Evolutionary conservation across 2,113 vertebrate genomes (phyloP), one percentile per base, ranked within the genome.

Genomic region (Otocyon megalotis): DNA sequence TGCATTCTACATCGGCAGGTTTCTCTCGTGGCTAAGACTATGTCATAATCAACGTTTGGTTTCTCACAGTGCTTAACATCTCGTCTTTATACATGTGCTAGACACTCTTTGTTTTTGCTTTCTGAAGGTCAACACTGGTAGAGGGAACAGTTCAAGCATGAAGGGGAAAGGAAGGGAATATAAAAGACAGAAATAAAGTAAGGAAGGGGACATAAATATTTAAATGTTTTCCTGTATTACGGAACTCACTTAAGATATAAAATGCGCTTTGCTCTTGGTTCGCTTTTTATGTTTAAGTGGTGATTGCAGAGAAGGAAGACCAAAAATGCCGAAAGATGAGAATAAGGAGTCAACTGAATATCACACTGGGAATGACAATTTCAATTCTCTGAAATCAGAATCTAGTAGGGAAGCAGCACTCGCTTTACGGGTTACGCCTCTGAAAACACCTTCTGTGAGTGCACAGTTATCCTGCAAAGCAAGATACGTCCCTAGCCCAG

Each of bases 111-210:
- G 32, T 67, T 77, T 96, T 93, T 69, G n/a, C 77, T 93, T 94
- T 96, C 72, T 79, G 65, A 97, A 92, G 58, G 43, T 74, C 56
- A n/a, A 88, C 80, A 95, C 30, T 72, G 24, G 54, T 76, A 16
- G 71, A 84, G 35, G n/a, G 65, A 87, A 71, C 43, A 56, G 43
- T 8, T 71, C 62, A 97, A 91, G 85, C 62, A 88, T n/a, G 37
- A 19, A 84, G 60, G 28, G 65, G 62, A 56, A 17, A 77, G 30
- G 30, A 56, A 32, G 32, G 35, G 37, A 28, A n/a, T 50, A 26
- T 53, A 67, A 74, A 92, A 81, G 35, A 24, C 6, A 60, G 58
- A 32, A 94, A 97, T 50, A 58, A 63, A 90, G 37, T 43, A 79
- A 60, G 20, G 24, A 79, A 65, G n/a, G 17, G 9, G 35, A 80